Evolutionary conservation across 1,140 invertebrate genomes (phyloP), one percentile per base, ranked within the genome.

Genomic region (Aethina tumida): DNA sequence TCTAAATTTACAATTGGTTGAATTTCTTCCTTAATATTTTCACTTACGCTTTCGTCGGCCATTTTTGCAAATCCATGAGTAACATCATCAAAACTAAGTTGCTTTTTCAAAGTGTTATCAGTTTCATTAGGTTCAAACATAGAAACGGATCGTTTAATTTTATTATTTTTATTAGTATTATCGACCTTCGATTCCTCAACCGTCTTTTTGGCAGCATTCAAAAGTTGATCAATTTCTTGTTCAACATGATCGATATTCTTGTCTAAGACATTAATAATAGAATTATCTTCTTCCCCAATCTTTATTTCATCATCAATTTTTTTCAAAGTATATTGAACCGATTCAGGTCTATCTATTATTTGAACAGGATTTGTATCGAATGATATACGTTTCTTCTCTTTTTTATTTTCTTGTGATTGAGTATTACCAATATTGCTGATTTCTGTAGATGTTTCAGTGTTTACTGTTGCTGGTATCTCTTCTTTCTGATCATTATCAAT

Each of bases 381-480:
- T 29, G 3, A 29, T 29, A 3, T 29, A 13, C 12, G 27, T 29
- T n/a, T 30, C 14, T 10, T 30, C 29, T 14, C 4, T 10, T 2
- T 30, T 3, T 30, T 30, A 10, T 30, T 30, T 18, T 32, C 20
- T 2, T 32, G 16, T 16, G 30, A 32, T 16, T 32, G 16, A 15
- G 6, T 32, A 14, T 32, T 9, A 18, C 16, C 6, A 32, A 10
- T 14, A 17, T 32, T 18, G n/a, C 19, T n/a, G 5, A 5, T 15
- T 32, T 32, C 30, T 8, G 13, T 10, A 3, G 4, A 5, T 32
- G 16, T 4, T 32, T 32, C 30, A 17, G 13, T 13, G 12, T 32
- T 32, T 32, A 10, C 16, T 8, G 13, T 12, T 8, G 12, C 19
- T 13, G 30, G 10, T 8, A 15, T 14, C 7, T 17, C 10, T 15